Evolutionary conservation across 1,140 invertebrate genomes (phyloP).

Genomic region (Mercenaria mercenaria): DNA sequence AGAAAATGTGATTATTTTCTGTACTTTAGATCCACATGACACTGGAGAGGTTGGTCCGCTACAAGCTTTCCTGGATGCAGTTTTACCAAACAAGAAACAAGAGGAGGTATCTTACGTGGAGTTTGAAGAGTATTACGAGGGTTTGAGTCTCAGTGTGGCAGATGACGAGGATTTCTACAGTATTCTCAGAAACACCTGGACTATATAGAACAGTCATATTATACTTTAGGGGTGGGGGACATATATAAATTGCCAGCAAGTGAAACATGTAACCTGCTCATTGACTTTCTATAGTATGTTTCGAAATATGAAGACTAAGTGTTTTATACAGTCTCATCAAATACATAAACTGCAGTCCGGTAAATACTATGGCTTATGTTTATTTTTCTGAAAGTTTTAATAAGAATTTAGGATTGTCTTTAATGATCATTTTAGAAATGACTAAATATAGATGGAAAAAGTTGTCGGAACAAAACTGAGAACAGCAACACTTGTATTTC

Average conservation of each 20-base stretch:
- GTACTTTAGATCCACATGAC: conserved; percentile 10
- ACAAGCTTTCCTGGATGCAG: conserved; percentile 80
- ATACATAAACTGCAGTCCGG: too few species aligned
- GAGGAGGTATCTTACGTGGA: conserved; percentile 82
- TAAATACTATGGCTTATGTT: too few species aligned
- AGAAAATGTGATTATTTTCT: too few species aligned
- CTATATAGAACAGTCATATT: conserved; percentile 67
- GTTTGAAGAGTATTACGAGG: conserved; percentile 86
- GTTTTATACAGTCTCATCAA: too few species aligned
- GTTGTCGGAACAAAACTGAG: too few species aligned
- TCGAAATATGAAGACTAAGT: too few species aligned
- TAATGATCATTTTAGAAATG: too few species aligned
- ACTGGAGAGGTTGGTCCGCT: conserved; percentile 49
- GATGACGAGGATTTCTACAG: conserved; percentile 83
- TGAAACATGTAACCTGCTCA: not conserved
- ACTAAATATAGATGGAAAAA: too few species aligned
- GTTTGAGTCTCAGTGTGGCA: conserved; percentile 82
- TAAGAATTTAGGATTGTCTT: too few species aligned
- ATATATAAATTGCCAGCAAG: not conserved
- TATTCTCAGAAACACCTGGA: conserved; percentile 85
- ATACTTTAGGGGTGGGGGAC: not conserved
- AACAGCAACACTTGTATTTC: too few species aligned
- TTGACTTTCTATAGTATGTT: too few species aligned
- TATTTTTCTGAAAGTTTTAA: too few species aligned
- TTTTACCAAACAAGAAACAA: conserved; percentile 72